These are phyloP conservation scores for Lates calcarifer DNA, from an alignment of 2,113 vertebrate species.

Conservation along the genomic window DNA sequence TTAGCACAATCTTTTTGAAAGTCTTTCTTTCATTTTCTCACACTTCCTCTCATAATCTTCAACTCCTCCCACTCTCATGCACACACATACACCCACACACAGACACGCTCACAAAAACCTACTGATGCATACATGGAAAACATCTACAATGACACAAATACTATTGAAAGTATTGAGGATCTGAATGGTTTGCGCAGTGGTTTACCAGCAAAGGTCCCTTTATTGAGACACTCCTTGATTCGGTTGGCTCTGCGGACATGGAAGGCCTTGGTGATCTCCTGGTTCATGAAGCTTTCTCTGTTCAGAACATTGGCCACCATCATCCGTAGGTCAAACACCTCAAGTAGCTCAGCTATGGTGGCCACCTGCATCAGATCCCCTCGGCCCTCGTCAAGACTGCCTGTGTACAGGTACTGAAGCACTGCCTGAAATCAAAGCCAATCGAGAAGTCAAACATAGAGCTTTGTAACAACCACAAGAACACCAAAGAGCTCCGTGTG, in stretches of 20 bases:
- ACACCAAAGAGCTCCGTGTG: background rate
- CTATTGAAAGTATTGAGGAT: background rate
- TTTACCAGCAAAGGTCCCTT: slow-evolving; percentile 91
- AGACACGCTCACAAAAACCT: slow-evolving; percentile 11
- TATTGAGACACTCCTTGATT: slow-evolving; percentile 91
- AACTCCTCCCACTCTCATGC: background rate
- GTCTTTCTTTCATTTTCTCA: slow-evolving; percentile 13
- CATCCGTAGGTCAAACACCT: slow-evolving; percentile 93
- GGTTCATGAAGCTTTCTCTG: slow-evolving; percentile 95
- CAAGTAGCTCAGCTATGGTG: slow-evolving; percentile 90
- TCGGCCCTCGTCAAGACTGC: slow-evolving; percentile 86
- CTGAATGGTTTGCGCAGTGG: slow-evolving; percentile 19
- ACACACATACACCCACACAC: background rate
- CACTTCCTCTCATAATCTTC: background rate
- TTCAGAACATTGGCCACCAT: slow-evolving; percentile 94
- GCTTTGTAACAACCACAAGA: background rate
- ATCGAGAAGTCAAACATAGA: background rate
- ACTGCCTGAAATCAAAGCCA: slow-evolving; percentile 77
- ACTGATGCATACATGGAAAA: slow-evolving; percentile 46
- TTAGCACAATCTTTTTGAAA: slow-evolving; percentile 14
- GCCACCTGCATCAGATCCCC: slow-evolving; percentile 91
- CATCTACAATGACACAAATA: slow-evolving; percentile 35
- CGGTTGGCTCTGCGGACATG: slow-evolving; percentile 93
- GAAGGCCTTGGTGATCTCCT: slow-evolving; percentile 95
- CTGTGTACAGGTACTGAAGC: slow-evolving; percentile 91